Evolutionary conservation across 1,140 invertebrate species (phyloP), one percentile per base, ranked within the genome.

Genomic region (Megalopta genalis): DNA sequence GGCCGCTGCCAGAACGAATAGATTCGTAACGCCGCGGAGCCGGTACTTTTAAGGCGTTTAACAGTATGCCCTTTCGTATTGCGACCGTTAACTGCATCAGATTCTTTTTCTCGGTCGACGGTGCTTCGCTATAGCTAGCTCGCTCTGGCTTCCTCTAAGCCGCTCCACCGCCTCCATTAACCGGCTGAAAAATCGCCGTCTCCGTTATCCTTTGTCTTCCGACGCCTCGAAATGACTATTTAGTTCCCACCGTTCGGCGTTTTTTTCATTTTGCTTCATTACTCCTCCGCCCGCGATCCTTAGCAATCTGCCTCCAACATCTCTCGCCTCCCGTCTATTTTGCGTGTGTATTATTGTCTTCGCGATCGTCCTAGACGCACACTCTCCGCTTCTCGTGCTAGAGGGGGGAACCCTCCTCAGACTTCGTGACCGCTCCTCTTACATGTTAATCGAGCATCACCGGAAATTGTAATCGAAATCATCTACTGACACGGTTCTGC

Each of bases 141-240:
- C 16, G 69, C 27, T 77, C 46, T 27, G 54, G 18, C 68, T 80
- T 59, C 59, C 72, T 69, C 77, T 69, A 79, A 85, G 62, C 70
- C 73, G 76, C 69, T 80, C 49, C 72, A 69, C 59, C 78, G 59
- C 67, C 72, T 87, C 78, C 75, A 84, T 87, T 86, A 84, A 67
- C 66, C 59, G 77, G 72, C 74, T 87, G 76, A 81, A 80, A 87
- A 86, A 87, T 87, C 78, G 1, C 65, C 75, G 79, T 79, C 70
- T 86, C 85, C 85, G 85, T 87, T 87, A 87, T 73, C 85, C 84
- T 86, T 86, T 87, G 85, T 87, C 82, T 86, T 77, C 64, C 71
- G 66, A 84, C 81, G 63, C 68, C 54, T 77, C 62, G 66, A 86
- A 86, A 87, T 79, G 71, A 87, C 67, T 84, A 73, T 78, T 86